These are phyloP conservation scores for Hypocryptadius cinnamomeus DNA, from an alignment of 2,113 vertebrate species.

Conservation along the genomic window DNA sequence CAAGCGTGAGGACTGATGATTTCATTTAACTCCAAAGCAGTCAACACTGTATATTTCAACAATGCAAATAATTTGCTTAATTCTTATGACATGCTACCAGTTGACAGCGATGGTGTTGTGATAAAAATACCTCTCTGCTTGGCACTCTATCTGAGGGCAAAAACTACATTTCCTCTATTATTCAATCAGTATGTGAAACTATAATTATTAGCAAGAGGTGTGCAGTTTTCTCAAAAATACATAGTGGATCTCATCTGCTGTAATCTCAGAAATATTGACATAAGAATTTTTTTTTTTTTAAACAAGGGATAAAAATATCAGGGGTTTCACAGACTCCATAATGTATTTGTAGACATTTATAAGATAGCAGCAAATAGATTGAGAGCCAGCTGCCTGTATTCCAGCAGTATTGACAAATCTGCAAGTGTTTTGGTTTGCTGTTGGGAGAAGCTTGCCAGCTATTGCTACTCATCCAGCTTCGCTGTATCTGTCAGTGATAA, in stretches of 20 bases:
- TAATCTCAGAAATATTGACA: neutral
- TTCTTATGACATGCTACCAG: neutral
- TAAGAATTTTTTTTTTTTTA: neutral
- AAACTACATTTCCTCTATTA: neutral
- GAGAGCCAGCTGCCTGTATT: neutral
- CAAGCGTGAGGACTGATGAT: neutral
- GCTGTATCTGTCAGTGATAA: neutral
- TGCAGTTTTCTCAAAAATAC: neutral
- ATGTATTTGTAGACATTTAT: neutral
- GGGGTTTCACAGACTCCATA: neutral
- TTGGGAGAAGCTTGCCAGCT: neutral
- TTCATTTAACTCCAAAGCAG: slow-evolving; percentile 18
- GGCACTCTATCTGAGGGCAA: neutral
- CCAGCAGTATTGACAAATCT: neutral
- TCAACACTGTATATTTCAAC: neutral
- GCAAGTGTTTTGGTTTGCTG: neutral
- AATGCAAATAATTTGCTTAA: neutral
- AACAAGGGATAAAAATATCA: neutral
- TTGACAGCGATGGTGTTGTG: rapidly evolving
- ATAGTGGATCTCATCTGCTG: neutral
- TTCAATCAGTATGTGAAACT: neutral
- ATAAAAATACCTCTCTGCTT: neutral
- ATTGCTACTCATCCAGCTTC: neutral
- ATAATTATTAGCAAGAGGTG: neutral
- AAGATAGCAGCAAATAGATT: neutral